Conservation (phyloP, 1,140 invertebrate species). For the Mactra quadrangularis region DNA sequence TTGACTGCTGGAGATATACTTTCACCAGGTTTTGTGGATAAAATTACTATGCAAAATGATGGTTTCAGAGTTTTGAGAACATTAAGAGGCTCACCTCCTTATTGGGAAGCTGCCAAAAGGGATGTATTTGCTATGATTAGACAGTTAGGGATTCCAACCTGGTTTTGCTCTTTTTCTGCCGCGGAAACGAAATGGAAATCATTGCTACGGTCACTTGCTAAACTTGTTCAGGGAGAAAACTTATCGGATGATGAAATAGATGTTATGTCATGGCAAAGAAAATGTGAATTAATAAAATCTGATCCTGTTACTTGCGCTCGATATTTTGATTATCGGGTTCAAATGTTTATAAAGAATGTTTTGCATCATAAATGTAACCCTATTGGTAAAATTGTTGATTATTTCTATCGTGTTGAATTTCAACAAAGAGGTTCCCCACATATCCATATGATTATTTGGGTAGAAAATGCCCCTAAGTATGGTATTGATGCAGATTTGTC, state of each 20-base stretch:
- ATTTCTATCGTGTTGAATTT: slow-evolving; percentile 56
- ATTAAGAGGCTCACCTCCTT: slow-evolving; percentile 42
- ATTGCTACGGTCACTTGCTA: background rate
- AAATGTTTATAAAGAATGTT: slow-evolving; percentile 39
- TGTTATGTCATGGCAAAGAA: slow-evolving; percentile 30
- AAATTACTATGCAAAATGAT: slow-evolving; percentile 61
- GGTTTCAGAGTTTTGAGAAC: slow-evolving; percentile 48
- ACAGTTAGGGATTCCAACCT: slow-evolving; percentile 10
- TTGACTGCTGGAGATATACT: slow-evolving; percentile 31
- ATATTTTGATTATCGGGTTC: slow-evolving; percentile 51
- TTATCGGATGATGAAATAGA: slow-evolving; percentile 14
- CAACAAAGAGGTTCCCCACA: slow-evolving; percentile 37
- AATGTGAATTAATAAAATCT: slow-evolving; percentile 8
- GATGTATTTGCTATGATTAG: slow-evolving; percentile 28
- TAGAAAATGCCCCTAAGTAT: slow-evolving; percentile 35
- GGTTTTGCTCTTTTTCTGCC: slow-evolving; percentile 6
- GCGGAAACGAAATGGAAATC: slow-evolving; percentile 9
- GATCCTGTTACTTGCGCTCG: slow-evolving; percentile 56
- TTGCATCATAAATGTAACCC: slow-evolving; percentile 48
- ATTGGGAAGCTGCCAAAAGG: slow-evolving; percentile 52
- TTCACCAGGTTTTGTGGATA: slow-evolving; percentile 12
- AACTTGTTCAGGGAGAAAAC: background rate
- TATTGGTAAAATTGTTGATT: slow-evolving; percentile 49
- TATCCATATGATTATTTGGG: slow-evolving; percentile 43
- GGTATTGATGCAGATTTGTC: slow-evolving; percentile 42